phyloP scores from a whole-genome alignment of 2,113 vertebrate species.

The Perognathus longimembris region DNA sequence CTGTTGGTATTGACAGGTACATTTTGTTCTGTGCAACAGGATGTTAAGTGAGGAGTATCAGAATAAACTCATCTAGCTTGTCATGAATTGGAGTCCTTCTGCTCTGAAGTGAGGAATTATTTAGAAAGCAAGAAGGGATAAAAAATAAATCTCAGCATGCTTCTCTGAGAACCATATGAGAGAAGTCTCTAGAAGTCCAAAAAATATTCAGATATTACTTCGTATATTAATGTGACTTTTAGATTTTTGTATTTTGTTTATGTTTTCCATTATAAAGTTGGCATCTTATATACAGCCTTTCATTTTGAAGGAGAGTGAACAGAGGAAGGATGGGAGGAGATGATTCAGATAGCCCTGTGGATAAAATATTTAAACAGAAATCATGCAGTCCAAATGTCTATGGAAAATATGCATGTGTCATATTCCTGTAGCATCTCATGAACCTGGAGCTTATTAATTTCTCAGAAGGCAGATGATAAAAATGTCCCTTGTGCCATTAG shows the following conservation, averaged over 20 bases:
- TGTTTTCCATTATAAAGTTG: conserved; percentile 49
- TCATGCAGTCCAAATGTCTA: conserved; percentile 50
- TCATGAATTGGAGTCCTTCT: conserved; percentile 1
- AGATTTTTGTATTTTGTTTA: conserved; percentile 58
- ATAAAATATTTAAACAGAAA: conserved; percentile 64
- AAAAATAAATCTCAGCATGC: background rate
- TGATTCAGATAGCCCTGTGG: conserved; percentile 61
- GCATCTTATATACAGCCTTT: conserved; percentile 28
- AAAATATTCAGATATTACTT: conserved; percentile 44
- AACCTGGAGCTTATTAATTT: conserved; percentile 19
- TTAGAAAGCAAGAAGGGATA: conserved; percentile 21
- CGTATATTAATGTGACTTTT: conserved; percentile 38
- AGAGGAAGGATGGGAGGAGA: conserved; percentile 30
- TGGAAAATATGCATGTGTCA: conserved; percentile 4
- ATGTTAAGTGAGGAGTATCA: conserved; percentile 33
- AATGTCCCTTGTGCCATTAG: background rate
- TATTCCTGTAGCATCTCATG: background rate
- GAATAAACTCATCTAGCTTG: conserved; percentile 43
- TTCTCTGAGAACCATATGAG: background rate
- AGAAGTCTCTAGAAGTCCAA: background rate
- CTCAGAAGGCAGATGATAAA: background rate
- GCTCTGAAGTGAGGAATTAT: conserved; percentile 20
- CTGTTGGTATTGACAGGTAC: conserved; percentile 12
- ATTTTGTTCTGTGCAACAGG: conserved; percentile 15
- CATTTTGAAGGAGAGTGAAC: conserved; percentile 18